Conservation (phyloP, 2,797 vertebrate species). For the Coccyzus lansbergi region DNA sequence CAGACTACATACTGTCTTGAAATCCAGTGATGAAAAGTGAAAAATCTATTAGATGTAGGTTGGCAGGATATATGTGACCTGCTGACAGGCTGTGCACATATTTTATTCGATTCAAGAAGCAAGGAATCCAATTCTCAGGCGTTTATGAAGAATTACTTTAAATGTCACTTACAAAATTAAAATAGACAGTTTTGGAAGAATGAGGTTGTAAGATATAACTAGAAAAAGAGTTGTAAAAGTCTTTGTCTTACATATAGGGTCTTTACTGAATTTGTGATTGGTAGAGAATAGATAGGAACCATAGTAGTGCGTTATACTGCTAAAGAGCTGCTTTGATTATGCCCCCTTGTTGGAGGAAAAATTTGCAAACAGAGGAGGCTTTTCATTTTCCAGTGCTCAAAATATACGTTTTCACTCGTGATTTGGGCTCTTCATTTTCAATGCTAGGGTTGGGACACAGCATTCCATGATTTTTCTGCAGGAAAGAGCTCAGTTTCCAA, state of each 20-base stretch:
- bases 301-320: not conserved
- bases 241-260: slow-evolving; percentile 20
- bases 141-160: slow-evolving; percentile 58
- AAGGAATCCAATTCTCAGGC: slow-evolving; percentile 49
- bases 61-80: slow-evolving; percentile 75
- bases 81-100: slow-evolving; percentile 72
- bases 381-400: not conserved
- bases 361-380: not conserved
- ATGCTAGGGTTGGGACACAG: not conserved
- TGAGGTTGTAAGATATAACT: not conserved
- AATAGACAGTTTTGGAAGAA: slow-evolving; percentile 37
- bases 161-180: slow-evolving; percentile 60
- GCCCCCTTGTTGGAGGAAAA: not conserved
- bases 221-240: slow-evolving; percentile 25
- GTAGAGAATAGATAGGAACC: not conserved
- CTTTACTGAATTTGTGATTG: not conserved
- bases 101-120: slow-evolving; percentile 44
- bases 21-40: slow-evolving; percentile 73
- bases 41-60: slow-evolving; percentile 71
- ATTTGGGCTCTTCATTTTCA: not conserved
- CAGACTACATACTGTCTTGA: slow-evolving; percentile 71
- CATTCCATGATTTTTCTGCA: not conserved
- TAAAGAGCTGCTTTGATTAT: not conserved
- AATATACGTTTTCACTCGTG: not conserved
- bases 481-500: not conserved